phyloP scores from a whole-genome alignment of 2,113 vertebrate species.

The Protomyctophum bolini region DNA sequence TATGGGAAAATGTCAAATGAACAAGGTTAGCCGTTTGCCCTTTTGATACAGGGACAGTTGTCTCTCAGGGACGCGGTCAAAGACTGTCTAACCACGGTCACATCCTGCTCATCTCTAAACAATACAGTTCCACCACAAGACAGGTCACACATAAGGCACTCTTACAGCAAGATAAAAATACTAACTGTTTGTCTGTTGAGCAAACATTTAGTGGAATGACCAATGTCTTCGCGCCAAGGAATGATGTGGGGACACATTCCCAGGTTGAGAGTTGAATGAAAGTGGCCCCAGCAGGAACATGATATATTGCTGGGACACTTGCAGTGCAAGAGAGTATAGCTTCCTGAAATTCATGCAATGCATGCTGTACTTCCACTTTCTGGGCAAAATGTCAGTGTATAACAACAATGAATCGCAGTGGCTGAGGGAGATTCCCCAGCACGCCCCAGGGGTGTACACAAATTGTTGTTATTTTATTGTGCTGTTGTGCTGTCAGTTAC shows the following conservation, averaged over 20 bases:
- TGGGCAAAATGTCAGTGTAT: neutral
- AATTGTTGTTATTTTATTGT: too few relatives aligned
- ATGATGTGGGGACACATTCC: conserved; percentile 1
- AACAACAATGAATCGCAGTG: too few relatives aligned
- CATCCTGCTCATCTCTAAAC: conserved; percentile 17
- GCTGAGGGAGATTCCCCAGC: too few relatives aligned
- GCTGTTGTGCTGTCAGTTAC: too few relatives aligned
- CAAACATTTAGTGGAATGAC: neutral
- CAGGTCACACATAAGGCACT: conserved; percentile 12
- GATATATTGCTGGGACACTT: too few relatives aligned
- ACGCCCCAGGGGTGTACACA: too few relatives aligned
- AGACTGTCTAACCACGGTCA: conserved; percentile 7
- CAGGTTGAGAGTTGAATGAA: conserved; percentile 4
- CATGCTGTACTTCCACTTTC: conserved; percentile 3
- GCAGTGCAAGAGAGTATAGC: too few relatives aligned
- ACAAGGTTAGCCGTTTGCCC: neutral
- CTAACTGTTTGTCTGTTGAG: neutral
- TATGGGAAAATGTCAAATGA: neutral
- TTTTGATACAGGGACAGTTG: neutral
- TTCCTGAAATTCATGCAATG: neutral
- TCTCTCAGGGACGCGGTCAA: neutral
- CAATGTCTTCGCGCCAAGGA: neutral
- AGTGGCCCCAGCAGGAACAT: neutral
- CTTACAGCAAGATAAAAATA: neutral
- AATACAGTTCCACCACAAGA: conserved; percentile 20